These are phyloP conservation scores for Podarcis cretensis DNA, from an alignment of 2,113 vertebrate genomes.

Conservation along the genomic window DNA sequence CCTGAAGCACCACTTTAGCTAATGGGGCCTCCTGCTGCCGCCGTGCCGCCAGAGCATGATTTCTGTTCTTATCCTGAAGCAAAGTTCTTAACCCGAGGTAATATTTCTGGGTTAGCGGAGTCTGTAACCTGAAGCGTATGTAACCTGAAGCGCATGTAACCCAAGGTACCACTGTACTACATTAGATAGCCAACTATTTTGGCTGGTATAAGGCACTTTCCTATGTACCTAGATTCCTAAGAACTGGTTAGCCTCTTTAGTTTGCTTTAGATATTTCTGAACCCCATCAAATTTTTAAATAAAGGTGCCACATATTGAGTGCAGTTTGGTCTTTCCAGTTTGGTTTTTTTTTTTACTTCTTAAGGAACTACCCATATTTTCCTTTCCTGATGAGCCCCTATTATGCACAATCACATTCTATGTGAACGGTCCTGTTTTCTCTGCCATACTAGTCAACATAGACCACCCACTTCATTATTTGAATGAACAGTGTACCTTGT, in stretches of 20 bases:
- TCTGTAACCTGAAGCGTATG: too few relatives aligned
- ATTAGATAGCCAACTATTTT: neutral
- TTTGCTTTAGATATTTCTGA: neutral
- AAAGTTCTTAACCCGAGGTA: too few relatives aligned
- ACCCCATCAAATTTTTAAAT: neutral
- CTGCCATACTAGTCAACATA: neutral
- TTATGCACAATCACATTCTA: neutral
- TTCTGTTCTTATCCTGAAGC: too few relatives aligned
- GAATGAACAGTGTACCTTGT: slow-evolving; percentile 9
- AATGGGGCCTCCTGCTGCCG: too few relatives aligned
- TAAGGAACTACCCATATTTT: neutral
- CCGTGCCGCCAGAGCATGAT: too few relatives aligned
- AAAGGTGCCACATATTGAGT: neutral
- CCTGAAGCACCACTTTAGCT: too few relatives aligned
- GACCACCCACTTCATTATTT: slow-evolving; percentile 22
- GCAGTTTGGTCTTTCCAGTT: too few relatives aligned
- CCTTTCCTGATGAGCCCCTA: neutral
- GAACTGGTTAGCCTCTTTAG: neutral
- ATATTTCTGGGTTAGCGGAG: too few relatives aligned
- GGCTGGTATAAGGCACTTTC: neutral
- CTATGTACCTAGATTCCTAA: neutral
- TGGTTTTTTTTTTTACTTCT: neutral
- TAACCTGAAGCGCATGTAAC: too few relatives aligned
- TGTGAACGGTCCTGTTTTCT: neutral
- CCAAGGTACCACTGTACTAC: too few relatives aligned